phyloP scores from a whole-genome alignment of 2,888 invertebrate genomes.

The Cataglyphis albicans region DNA sequence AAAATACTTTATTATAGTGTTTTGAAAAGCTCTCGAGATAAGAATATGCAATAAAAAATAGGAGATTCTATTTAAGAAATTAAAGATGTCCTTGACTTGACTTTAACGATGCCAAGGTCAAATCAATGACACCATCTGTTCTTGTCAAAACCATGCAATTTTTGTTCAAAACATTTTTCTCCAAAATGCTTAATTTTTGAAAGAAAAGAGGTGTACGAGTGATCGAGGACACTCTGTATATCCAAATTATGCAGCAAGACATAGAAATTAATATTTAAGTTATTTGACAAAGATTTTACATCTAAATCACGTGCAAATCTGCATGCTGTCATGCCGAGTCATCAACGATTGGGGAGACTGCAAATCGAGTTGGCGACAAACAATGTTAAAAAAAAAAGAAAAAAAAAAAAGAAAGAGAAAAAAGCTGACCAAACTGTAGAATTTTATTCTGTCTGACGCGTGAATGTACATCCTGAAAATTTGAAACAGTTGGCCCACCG shows the following conservation, averaged over 20 bases:
- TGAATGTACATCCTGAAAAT: slow-evolving; percentile 37
- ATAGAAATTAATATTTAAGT: slow-evolving; percentile 23
- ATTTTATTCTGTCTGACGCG: slow-evolving; percentile 24
- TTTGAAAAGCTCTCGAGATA: too few relatives aligned
- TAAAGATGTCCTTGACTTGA: too few relatives aligned
- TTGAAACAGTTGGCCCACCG: slow-evolving; percentile 42
- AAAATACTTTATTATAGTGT: too few relatives aligned
- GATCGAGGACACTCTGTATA: neutral
- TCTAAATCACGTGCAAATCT: neutral
- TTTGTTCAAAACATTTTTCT: too few relatives aligned
- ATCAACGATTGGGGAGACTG: slow-evolving; percentile 30
- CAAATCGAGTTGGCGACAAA: slow-evolving; percentile 38
- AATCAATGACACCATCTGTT: too few relatives aligned
- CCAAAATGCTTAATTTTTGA: too few relatives aligned
- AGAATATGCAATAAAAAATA: too few relatives aligned
- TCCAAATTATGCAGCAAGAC: neutral
- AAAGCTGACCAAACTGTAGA: slow-evolving; percentile 7
- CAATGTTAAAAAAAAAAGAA: neutral
- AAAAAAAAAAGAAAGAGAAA: slow-evolving; percentile 10
- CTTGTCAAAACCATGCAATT: too few relatives aligned
- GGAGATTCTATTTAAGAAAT: too few relatives aligned
- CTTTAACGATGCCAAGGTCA: too few relatives aligned
- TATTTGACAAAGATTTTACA: neutral
- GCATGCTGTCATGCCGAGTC: slow-evolving; percentile 3
- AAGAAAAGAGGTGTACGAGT: too few relatives aligned